A percentile compares a stretch with the other conserved stretches of the same genome.
These are phyloP conservation scores for Alosa alosa DNA, from an alignment of 2,113 vertebrate genomes.

Conservation along the genomic window DNA sequence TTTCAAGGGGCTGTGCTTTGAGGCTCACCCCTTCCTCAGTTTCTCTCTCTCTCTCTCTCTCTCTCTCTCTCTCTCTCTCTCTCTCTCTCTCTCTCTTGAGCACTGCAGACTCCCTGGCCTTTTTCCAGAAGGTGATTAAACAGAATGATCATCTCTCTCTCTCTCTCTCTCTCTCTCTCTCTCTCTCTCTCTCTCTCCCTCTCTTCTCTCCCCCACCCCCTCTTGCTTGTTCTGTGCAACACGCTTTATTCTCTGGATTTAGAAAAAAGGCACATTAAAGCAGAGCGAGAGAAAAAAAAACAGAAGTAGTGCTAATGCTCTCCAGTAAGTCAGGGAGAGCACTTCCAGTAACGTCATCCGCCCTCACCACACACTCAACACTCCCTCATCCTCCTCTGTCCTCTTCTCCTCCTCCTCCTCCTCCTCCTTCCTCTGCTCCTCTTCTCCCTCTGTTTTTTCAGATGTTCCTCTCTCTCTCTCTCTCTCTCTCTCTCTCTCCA, in stretches of 20 bases:
- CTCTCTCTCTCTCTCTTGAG: constrained; percentile 42
- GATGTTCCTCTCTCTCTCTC: constrained; percentile 71
- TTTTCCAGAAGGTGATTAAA: constrained; percentile 99
- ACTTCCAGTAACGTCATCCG: constrained; percentile 58
- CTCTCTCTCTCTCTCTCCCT: neutral
- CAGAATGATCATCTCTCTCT: constrained; percentile 95
- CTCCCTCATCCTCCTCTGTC: neutral
- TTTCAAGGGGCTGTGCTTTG: constrained; percentile 67
- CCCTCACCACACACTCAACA: constrained; percentile 15
- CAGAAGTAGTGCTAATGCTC: constrained; percentile 46
- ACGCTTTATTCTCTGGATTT: constrained; percentile 85
- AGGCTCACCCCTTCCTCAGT: constrained; percentile 64
- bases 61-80: constrained; percentile 25
- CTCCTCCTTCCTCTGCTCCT: constrained; percentile 38
- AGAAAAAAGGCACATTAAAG: constrained; percentile 58
- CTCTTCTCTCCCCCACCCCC: neutral
- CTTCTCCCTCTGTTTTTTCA: constrained; percentile 69
- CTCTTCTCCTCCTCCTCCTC: constrained; percentile 30
- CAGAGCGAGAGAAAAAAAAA: constrained; percentile 33
- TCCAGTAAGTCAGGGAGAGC: constrained; percentile 70
- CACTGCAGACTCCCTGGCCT: constrained; percentile 88
- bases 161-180: constrained; percentile 55
- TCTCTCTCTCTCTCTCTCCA: constrained; percentile 28
- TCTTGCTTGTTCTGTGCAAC: constrained; percentile 65
- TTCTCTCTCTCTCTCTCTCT: constrained; percentile 45